Evolutionary conservation across 2,888 invertebrate genomes (phyloP).

Genomic region (Xestia rhomboidea): DNA sequence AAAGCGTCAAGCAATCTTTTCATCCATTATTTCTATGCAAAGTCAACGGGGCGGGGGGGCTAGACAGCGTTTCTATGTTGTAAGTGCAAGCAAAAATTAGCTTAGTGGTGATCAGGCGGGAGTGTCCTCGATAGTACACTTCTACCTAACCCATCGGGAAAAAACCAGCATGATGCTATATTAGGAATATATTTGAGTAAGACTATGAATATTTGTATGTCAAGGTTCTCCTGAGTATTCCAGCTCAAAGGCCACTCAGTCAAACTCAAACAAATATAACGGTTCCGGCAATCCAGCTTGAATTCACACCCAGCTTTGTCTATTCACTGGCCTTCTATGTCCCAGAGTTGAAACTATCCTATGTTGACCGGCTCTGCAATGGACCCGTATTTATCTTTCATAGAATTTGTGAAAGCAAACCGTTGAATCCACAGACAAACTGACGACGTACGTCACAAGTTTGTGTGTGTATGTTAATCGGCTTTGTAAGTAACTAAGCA

Average conservation of each 20-base stretch:
- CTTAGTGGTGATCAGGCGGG: too few species aligned
- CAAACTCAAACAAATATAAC: background rate
- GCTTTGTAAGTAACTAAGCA: background rate
- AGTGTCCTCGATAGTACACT: too few species aligned
- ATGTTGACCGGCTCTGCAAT: background rate
- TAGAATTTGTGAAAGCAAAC: constrained; percentile 24
- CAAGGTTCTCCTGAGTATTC: background rate
- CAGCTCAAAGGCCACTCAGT: background rate
- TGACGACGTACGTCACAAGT: background rate
- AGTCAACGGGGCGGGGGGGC: too few species aligned
- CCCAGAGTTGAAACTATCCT: background rate
- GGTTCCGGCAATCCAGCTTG: background rate
- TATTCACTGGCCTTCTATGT: background rate
- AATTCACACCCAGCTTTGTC: background rate
- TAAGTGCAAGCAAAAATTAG: too few species aligned
- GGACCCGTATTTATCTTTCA: background rate
- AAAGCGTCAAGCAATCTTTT: too few species aligned
- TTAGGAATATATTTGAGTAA: background rate
- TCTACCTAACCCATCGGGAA: background rate
- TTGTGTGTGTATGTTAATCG: constrained; percentile 1
- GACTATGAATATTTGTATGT: background rate
- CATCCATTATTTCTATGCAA: too few species aligned
- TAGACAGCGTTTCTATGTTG: too few species aligned
- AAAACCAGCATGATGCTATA: background rate
- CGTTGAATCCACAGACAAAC: constrained; percentile 12